Evolutionary conservation across 2,113 vertebrate genomes (phyloP), one percentile per base, ranked within the genome.

Genomic region (Dryoscopus gambensis): DNA sequence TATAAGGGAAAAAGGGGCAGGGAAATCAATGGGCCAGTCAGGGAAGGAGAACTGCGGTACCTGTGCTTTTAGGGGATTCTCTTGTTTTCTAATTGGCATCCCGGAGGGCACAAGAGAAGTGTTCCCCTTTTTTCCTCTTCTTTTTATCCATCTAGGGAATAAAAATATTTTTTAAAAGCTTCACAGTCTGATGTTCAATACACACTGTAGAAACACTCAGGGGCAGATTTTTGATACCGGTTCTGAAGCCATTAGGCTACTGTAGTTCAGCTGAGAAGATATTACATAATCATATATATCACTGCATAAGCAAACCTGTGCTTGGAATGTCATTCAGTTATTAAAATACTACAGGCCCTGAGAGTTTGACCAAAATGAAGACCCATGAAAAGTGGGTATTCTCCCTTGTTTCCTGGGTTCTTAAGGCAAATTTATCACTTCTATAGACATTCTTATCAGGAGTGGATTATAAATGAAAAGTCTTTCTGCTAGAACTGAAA

Each of bases 291-390:
- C 84, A 73, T 81, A 49, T 52, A 84, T 52, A 82, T 79, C 84
- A 90, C 42, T 60, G 57, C 42, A 92, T 71, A 87, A 92, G 44
- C 65, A 89, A 94, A 91, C 63, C 15, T 15, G 9, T 78, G 27
- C 59, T 88, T 39, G 87, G 96, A 94, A 96, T 96, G 75, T 89
- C 95, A 96, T 57, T 55, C 70, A 68, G 85, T 92, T 93, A 91
- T 91, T 93, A 90, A 95, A 95, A 93, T 96, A 93, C 30, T 49
- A 68, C 39, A 53, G 37, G 19, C 57, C 24, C 30, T 68, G 46
- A 42, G 52, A 90, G 19, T 69, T 70, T 96, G 78, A 92, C 68
- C n/a, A 35, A 87, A 96, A 86, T 75, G 14, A 92, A 97, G 59
- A 87, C 56, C n/a, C 65, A 60, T 47, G 47, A 90, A 89, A 55